These are phyloP conservation scores for Mizuhopecten yessoensis DNA, from an alignment of 1,140 invertebrate species.

Conservation along the genomic window DNA sequence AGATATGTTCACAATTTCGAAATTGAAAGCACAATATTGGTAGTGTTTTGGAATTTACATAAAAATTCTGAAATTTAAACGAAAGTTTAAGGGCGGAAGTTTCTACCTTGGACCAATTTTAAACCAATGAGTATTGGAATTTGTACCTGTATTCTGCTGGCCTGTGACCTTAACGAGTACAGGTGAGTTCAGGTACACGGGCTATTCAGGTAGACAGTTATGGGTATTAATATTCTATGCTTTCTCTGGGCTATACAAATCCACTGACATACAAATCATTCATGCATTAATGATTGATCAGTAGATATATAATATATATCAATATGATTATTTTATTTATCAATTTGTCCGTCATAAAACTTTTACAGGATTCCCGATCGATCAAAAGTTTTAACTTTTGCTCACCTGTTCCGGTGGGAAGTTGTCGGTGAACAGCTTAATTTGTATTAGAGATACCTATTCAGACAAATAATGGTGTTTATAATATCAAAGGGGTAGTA, in stretches of 20 bases:
- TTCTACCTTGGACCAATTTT: not conserved
- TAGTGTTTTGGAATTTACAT: constrained; percentile 14
- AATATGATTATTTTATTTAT: constrained; percentile 36
- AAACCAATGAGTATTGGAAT: not conserved
- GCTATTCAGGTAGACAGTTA: not conserved
- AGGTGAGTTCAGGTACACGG: constrained; percentile 1
- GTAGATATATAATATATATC: constrained; percentile 5
- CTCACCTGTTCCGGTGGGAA: not conserved
- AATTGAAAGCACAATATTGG: constrained; percentile 1
- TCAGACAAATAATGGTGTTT: not conserved
- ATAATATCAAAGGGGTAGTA: not conserved
- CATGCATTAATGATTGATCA: not conserved
- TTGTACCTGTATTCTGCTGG: not conserved
- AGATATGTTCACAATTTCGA: not conserved
- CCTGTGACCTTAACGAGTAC: not conserved
- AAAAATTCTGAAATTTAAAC: not conserved
- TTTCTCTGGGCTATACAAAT: not conserved
- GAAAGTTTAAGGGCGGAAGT: not conserved
- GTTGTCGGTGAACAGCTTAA: not conserved
- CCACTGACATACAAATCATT: not conserved
- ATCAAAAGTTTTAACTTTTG: not conserved
- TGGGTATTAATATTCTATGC: not conserved
- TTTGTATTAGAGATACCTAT: not conserved
- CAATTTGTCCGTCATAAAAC: constrained; percentile 33
- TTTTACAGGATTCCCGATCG: not conserved